Evolutionary conservation across 2,113 vertebrate genomes (phyloP), one percentile per base, ranked within the genome.

Genomic region (Donacobius atricapilla): DNA sequence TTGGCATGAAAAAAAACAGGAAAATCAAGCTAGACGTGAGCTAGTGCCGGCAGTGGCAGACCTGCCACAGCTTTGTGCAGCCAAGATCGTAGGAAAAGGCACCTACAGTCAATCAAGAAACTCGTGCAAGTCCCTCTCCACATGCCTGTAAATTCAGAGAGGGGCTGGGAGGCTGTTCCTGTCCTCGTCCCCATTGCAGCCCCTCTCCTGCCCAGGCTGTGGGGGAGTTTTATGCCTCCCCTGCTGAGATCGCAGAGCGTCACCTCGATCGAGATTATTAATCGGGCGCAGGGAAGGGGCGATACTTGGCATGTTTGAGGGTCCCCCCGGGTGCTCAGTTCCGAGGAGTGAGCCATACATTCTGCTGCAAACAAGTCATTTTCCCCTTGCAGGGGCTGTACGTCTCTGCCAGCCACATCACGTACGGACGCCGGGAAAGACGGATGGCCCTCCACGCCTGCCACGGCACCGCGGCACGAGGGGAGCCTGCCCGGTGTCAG

Each of bases 221-320:
- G 3, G 37, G 53, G 61, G 8, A 87, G 83, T 81, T 92, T 82
- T 79, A 95, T 30, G 23, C 83, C 39, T 96, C 93, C 89, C 86
- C 33, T 24, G 89, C 64, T 4, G 14, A 69, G 64, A 33, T 1
- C 7, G 53, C 57, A 8, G 48, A 89, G 51, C 14, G 1, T 51
- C 72, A 33, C 44, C 93, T 92, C 64, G 0, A 87, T 60, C 27
- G 31, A 75, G 51, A 25, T 91, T 87, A 95, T 94, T 89, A 91
- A 94, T 91, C 3, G 69, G 73, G 83, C 1, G 0, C 86, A 19
- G 77, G 51, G 69, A 93, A 64, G 73, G 91, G 83, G 60, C 6
- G 2, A 83, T 3, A 4, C 65, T 64, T 5, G 37, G 87, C 57
- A 5, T 60, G 53, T 42, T 40, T 81, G 72, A 84, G 91, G 77